A percentile compares a stretch with the other conserved stretches of the same genome.
These are phyloP conservation scores for Tetrao urogallus DNA, from an alignment of 2,113 vertebrate genomes.

Conservation along the genomic window DNA sequence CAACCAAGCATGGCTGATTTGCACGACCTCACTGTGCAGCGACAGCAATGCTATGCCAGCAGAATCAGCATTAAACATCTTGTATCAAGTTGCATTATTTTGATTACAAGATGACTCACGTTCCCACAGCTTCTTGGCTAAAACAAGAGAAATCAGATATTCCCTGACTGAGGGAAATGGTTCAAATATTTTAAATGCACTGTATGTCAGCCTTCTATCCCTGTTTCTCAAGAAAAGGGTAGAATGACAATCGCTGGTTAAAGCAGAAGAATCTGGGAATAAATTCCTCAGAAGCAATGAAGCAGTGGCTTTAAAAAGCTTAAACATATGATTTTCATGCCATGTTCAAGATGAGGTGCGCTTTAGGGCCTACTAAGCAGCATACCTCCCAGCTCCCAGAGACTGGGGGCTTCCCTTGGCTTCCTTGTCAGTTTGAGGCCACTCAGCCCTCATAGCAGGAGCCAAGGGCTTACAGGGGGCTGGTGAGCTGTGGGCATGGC, in stretches of 20 bases:
- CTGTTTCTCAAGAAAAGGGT: background rate
- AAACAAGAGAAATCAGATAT: background rate
- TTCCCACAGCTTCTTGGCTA: background rate
- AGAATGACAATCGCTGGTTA: background rate
- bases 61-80: background rate
- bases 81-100: background rate
- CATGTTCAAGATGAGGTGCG: background rate
- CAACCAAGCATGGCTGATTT: background rate
- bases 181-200: background rate
- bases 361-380: background rate
- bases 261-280: background rate
- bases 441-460: fast-evolving
- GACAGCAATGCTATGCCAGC: background rate
- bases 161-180: background rate
- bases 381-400: background rate
- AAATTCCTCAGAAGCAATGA: background rate
- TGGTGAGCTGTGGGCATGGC: background rate
- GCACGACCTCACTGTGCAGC: background rate
- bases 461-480: background rate
- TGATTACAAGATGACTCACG: background rate
- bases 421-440: background rate
- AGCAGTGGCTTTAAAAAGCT: background rate
- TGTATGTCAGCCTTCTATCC: background rate
- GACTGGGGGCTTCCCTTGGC: background rate
- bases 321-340: background rate